A percentile compares a stretch with the other conserved stretches of the same genome.
phyloP scores from a whole-genome alignment of 2,113 vertebrate species.

The mouse (Mus musculus) region DNA sequence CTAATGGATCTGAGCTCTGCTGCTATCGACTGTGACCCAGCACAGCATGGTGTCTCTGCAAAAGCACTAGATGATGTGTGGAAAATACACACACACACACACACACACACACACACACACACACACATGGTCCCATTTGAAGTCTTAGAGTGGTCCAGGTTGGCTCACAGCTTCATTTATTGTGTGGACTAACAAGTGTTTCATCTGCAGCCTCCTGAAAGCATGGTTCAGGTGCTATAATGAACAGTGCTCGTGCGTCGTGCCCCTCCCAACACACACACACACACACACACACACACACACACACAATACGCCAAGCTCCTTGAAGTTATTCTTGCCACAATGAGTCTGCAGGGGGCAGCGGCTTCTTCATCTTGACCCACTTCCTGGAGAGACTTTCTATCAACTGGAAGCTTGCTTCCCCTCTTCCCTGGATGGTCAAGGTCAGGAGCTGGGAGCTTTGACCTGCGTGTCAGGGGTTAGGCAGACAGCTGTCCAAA shows the following conservation, averaged over 20 bases:
- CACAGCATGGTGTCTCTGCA: background rate
- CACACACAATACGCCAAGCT: background rate
- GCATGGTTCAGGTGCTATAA: background rate
- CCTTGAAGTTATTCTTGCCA: conserved; percentile 19
- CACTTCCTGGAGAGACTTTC: conserved; percentile 26
- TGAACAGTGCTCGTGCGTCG: background rate
- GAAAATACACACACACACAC: background rate
- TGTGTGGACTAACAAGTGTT: background rate
- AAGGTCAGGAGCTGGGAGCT: background rate
- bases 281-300: no score
- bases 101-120: background rate
- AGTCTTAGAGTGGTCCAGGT: background rate
- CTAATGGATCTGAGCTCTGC: background rate
- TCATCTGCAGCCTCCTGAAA: background rate
- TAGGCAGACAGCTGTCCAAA: conserved; percentile 12
- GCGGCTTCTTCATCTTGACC: conserved; percentile 1
- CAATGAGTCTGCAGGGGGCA: background rate
- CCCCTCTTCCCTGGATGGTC: conserved; percentile 21
- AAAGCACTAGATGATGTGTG: background rate
- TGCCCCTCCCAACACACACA: background rate
- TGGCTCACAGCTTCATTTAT: background rate
- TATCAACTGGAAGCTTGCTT: background rate
- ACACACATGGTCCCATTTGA: background rate
- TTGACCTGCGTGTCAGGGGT: accelerated
- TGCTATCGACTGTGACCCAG: background rate